A percentile compares a stretch with the other conserved stretches of the same genome.
Evolutionary conservation across 2,797 vertebrate genomes (phyloP).

Genomic region (Ficedula albicollis): DNA sequence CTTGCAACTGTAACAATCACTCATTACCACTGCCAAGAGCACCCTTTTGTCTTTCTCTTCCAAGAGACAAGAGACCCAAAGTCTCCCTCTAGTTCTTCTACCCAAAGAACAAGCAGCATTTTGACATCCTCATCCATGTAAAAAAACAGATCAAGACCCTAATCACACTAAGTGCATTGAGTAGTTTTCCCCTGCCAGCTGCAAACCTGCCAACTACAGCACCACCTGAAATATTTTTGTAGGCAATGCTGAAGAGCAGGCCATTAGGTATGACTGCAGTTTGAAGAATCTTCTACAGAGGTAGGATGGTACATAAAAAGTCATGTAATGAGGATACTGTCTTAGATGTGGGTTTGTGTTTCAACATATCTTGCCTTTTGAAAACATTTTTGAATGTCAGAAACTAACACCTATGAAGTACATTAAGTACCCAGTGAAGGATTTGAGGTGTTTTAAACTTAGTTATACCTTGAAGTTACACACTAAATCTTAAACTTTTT

Average conservation of each 20-base stretch:
- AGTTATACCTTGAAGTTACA: neutral
- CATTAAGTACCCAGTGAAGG: neutral
- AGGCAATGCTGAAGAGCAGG: neutral
- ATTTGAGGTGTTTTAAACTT: neutral
- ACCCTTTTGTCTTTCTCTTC: neutral
- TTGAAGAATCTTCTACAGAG: neutral
- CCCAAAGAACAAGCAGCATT: neutral
- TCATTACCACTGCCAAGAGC: neutral
- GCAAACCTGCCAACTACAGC: neutral
- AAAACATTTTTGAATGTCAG: neutral
- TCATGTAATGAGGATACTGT: neutral
- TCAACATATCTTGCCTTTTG: neutral
- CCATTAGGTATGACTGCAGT: neutral
- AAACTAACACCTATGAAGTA: neutral
- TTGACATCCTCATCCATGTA: neutral
- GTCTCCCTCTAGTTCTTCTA: no score
- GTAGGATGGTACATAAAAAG: neutral
- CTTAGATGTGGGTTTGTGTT: neutral
- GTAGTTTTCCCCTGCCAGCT: neutral
- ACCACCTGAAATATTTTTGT: neutral
- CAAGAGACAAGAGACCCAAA: no score
- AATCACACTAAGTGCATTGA: fast-evolving
- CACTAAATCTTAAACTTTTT: neutral
- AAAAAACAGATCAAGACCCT: neutral
- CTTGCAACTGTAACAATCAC: neutral